Evolutionary conservation across 2,797 vertebrate species (phyloP).

Genomic region (Botia kubotai): DNA sequence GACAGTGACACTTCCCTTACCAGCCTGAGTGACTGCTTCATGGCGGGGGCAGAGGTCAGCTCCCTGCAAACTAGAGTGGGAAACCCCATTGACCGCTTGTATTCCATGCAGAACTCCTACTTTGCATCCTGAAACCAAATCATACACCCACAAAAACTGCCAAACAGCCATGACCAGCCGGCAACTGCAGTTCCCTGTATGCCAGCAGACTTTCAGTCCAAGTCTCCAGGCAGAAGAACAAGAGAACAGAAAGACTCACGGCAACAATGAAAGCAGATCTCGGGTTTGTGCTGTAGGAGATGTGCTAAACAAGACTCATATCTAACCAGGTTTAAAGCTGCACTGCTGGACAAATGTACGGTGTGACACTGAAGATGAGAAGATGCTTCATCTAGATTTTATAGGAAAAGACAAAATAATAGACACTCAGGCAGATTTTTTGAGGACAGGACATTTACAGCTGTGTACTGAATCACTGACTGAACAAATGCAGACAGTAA

Average conservation of each 20-base stretch:
- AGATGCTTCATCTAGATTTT: neutral
- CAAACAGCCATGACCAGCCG: slow-evolving; percentile 17
- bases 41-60: slow-evolving; percentile 83
- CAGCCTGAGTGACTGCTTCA: slow-evolving; percentile 92
- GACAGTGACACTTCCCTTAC: slow-evolving; percentile 94
- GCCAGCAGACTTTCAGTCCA: neutral
- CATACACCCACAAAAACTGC: slow-evolving; percentile 4
- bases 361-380: neutral
- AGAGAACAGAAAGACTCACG: neutral
- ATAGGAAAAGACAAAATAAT: neutral
- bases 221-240: slow-evolving; percentile 7
- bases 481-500: neutral
- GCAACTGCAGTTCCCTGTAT: neutral
- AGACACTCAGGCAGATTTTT: slow-evolving; percentile 7
- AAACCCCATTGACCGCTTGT: slow-evolving; percentile 92
- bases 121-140: slow-evolving; percentile 87
- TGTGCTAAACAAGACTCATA: neutral
- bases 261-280: neutral
- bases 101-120: slow-evolving; percentile 96
- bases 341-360: neutral
- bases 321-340: neutral
- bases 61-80: slow-evolving; percentile 85
- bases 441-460: neutral
- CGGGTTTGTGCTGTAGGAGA: neutral
- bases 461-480: neutral